A percentile compares a stretch with the other conserved stretches of the same genome.
Conservation (phyloP, 2,113 vertebrate species). For the Peromyscus leucopus region DNA sequence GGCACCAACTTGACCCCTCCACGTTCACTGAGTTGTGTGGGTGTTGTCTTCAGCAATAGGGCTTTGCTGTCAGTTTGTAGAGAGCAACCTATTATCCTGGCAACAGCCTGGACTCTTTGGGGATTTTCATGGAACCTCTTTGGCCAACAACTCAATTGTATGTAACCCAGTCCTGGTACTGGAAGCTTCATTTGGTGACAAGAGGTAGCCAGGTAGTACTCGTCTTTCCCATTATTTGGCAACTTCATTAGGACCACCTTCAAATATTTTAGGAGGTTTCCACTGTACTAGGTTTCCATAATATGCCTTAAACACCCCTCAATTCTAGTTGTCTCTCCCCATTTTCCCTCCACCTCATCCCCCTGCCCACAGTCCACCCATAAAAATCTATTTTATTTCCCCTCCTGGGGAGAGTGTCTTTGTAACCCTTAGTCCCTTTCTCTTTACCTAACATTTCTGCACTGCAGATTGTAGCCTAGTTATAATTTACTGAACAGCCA, state of each 20-base stretch:
- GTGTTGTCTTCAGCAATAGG: background rate
- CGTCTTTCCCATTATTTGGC: background rate
- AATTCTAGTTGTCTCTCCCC: background rate
- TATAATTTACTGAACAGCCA: background rate
- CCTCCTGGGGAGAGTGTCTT: background rate
- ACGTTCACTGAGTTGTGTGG: background rate
- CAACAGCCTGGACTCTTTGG: background rate
- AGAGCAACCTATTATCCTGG: background rate
- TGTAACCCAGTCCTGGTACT: no score
- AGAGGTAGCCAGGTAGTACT: background rate
- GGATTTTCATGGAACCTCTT: background rate
- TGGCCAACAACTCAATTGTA: background rate
- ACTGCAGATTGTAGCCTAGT: background rate
- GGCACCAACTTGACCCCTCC: background rate
- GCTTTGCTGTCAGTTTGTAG: background rate
- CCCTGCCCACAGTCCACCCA: background rate
- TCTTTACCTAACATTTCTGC: background rate
- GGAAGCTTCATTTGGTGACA: background rate
- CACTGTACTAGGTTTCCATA: background rate
- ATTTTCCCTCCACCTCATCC: background rate
- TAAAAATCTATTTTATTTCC: background rate
- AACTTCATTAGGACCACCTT: background rate
- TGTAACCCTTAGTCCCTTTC: background rate
- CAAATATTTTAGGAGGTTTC: background rate
- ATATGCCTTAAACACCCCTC: background rate